A percentile compares a stretch with the other conserved stretches of the same genome.
phyloP scores from a whole-genome alignment of 2,113 vertebrate species.

The Oryctolagus cuniculus region mOryCun1.1 NC_091439.1:82273501-82274000 shows the following conservation, averaged over 20 bases:
- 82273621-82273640: neutral
- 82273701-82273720: neutral
- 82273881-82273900: conserved; percentile 9
- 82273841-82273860: neutral
- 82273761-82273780: neutral
- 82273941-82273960: neutral
- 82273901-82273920: neutral
- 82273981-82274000: neutral
- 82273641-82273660: neutral
- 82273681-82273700: neutral
- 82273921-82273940: neutral
- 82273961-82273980: neutral
- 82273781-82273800: neutral
- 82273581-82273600: neutral
- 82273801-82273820: neutral
- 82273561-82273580: no score
- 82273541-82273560: no score
- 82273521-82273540: no score
- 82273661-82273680: neutral
- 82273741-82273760: neutral
- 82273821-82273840: neutral
- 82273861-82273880: neutral
- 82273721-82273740: neutral
- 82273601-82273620: neutral
- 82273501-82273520: no score